Evolutionary conservation across 2,888 invertebrate genomes (phyloP).

Genomic region (Physocephala rufipes): DNA sequence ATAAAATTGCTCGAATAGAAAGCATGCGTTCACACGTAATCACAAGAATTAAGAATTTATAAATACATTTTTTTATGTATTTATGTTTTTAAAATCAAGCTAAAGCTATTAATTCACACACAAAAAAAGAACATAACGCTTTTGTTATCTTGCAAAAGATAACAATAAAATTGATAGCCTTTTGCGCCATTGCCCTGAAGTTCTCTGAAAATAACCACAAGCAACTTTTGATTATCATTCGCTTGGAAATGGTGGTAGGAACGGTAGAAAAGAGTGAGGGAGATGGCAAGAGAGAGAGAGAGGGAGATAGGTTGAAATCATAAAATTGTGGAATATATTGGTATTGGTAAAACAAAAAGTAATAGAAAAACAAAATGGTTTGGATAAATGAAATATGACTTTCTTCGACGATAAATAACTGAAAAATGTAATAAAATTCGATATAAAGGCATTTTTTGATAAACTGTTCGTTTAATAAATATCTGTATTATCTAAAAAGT

Average conservation of each 20-base stretch:
- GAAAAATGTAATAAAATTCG: too few relatives aligned
- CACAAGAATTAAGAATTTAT: neutral
- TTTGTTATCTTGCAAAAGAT: constrained; percentile 18
- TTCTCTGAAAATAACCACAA: constrained; percentile 3
- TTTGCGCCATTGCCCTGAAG: constrained; percentile 26
- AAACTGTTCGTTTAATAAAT: too few relatives aligned
- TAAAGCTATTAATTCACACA: too few relatives aligned
- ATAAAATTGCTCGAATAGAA: too few relatives aligned
- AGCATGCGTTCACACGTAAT: too few relatives aligned
- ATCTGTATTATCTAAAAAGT: too few relatives aligned
- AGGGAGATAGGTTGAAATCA: neutral
- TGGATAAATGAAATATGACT: neutral
- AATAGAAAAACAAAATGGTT: neutral
- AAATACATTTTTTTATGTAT: neutral
- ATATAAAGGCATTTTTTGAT: too few relatives aligned
- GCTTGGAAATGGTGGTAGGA: too few relatives aligned
- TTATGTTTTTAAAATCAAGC: too few relatives aligned
- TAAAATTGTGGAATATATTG: neutral
- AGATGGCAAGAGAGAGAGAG: neutral
- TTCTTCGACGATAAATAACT: too few relatives aligned
- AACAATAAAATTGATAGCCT: constrained; percentile 16
- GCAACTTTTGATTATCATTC: constrained; percentile 9
- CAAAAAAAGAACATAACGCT: neutral
- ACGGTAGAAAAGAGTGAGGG: neutral
- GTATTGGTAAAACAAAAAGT: neutral